A percentile compares a stretch with the other conserved stretches of the same genome.
These are phyloP conservation scores for Ictalurus punctatus DNA, from an alignment of 2,113 vertebrate genomes.

Conservation along the genomic window DNA sequence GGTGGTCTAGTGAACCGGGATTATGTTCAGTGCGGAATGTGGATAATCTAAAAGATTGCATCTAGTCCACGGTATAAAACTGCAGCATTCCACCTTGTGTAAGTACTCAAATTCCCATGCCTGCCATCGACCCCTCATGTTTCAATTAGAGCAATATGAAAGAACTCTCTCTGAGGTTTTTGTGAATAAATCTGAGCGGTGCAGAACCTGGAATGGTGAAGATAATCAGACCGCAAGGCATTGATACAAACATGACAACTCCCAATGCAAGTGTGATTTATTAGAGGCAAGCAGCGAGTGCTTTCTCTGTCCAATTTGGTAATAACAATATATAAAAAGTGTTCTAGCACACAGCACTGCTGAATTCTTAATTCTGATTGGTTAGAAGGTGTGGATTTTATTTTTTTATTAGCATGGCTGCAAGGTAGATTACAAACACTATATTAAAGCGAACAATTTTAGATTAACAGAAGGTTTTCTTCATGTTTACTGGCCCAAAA, in stretches of 20 bases:
- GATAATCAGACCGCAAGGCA: not conserved
- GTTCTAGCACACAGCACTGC: not conserved
- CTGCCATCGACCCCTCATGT: constrained; percentile 11
- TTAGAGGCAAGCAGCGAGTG: constrained; percentile 22
- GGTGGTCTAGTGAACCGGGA: constrained; percentile 48
- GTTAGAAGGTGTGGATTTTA: not conserved
- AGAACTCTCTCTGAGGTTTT: constrained; percentile 24
- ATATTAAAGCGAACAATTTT: not conserved
- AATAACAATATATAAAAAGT: constrained; percentile 1
- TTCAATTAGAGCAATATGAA: not conserved
- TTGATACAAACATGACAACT: constrained; percentile 19
- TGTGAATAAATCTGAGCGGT: constrained; percentile 13
- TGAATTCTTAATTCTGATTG: not conserved
- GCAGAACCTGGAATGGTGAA: not conserved
- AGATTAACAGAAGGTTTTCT: not conserved
- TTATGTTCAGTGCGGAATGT: constrained; percentile 49
- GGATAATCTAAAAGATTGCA: constrained; percentile 58
- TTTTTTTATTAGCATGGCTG: not conserved
- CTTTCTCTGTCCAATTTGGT: constrained; percentile 20
- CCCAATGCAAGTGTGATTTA: constrained; percentile 31
- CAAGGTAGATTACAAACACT: not conserved
- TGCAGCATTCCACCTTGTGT: not conserved
- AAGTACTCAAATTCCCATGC: not conserved
- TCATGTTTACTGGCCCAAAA: not conserved
- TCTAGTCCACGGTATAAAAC: constrained; percentile 44